Conservation (phyloP, 1,140 invertebrate genomes). For the Tribolium castaneum region DNA sequence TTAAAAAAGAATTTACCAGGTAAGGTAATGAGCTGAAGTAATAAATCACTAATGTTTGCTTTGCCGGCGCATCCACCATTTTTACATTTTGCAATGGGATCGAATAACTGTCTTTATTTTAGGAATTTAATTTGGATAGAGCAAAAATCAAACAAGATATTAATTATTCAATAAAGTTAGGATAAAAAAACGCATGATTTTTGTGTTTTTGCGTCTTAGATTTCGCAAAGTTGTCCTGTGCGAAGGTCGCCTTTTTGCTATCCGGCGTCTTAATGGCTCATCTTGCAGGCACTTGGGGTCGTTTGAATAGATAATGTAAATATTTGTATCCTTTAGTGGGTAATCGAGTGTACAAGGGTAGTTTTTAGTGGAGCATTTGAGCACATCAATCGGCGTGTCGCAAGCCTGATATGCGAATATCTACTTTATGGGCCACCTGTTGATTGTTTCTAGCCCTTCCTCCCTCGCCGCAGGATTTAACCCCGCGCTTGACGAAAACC, state of each 20-base stretch:
- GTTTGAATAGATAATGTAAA: constrained; percentile 50
- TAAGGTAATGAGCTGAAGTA: too few species aligned
- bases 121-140: too few species aligned
- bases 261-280: neutral
- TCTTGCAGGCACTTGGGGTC: constrained; percentile 20
- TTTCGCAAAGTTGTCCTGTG: neutral
- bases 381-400: constrained; percentile 62
- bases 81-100: too few species aligned
- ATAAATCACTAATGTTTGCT: too few species aligned
- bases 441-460: constrained; percentile 47
- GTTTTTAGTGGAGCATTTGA: constrained; percentile 56
- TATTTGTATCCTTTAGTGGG: constrained; percentile 51
- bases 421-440: constrained; percentile 63
- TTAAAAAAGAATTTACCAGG: too few species aligned
- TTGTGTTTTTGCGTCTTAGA: neutral
- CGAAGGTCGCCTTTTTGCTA: neutral
- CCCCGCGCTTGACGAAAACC: constrained; percentile 58
- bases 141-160: too few species aligned
- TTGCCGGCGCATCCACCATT: too few species aligned
- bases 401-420: constrained; percentile 62
- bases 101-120: too few species aligned
- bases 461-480: constrained; percentile 55
- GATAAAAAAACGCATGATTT: neutral
- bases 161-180: neutral
- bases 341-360: constrained; percentile 55